Percentiles rank a stretch among this genome's conserved stretches.
phyloP scores from a whole-genome alignment of 2,113 vertebrate genomes.

The Microtus richardsoni region DNA sequence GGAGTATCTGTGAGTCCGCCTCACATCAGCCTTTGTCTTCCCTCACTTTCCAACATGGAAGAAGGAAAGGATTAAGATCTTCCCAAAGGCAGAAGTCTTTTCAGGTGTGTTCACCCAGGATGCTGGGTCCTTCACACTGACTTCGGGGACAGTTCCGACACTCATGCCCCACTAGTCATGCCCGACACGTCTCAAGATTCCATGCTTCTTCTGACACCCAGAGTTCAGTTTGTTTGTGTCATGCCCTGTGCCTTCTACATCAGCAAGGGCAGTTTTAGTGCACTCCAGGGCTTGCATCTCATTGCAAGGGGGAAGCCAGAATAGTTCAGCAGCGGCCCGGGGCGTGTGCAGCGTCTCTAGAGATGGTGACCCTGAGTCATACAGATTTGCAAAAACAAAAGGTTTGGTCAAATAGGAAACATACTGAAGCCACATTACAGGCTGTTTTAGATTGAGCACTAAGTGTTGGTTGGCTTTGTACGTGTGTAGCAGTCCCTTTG shows the following conservation, averaged over 20 bases:
- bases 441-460: background rate
- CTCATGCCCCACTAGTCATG: background rate
- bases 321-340: background rate
- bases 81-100: background rate
- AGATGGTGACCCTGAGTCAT: background rate
- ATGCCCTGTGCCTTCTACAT: background rate
- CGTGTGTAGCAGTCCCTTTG: background rate
- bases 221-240: background rate
- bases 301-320: background rate
- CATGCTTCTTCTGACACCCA: background rate
- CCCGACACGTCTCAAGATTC: background rate
- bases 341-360: background rate
- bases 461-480: background rate
- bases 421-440: background rate
- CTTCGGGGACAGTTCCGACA: background rate
- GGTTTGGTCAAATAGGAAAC: background rate
- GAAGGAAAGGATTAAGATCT: background rate
- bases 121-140: background rate
- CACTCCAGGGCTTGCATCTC: background rate
- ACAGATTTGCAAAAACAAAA: background rate
- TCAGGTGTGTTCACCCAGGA: background rate
- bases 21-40: background rate
- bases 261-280: background rate
- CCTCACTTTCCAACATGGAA: background rate
- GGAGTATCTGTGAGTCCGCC: background rate